Evolutionary conservation across 2,888 invertebrate species (phyloP).

Genomic region (Belgica antarctica): DNA sequence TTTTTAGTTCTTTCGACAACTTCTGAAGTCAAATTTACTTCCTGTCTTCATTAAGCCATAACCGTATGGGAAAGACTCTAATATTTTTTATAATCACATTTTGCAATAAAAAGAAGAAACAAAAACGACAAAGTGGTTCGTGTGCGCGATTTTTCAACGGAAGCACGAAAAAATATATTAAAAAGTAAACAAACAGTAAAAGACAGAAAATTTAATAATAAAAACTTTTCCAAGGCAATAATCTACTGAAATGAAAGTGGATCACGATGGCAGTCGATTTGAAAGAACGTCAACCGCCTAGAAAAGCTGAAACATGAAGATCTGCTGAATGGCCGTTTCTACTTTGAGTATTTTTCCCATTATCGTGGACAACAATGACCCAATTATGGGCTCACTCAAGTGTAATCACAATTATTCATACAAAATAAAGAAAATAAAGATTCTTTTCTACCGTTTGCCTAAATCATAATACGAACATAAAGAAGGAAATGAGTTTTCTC

Average conservation of each 20-base stretch:
- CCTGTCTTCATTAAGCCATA: no score
- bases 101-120: not conserved
- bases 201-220: no score
- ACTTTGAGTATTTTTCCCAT: not conserved
- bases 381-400: slow-evolving; percentile 5
- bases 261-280: no score
- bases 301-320: no score
- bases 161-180: no score
- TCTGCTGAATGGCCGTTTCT: not conserved
- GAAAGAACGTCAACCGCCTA: not conserved
- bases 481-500: not conserved
- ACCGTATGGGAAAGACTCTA: not conserved
- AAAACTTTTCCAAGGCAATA: no score
- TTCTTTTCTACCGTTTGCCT: slow-evolving; percentile 32
- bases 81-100: not conserved
- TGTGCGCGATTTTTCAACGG: no score
- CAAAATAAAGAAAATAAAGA: not conserved
- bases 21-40: no score
- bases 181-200: no score
- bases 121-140: no score
- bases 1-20: no score
- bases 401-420: not conserved
- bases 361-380: not conserved
- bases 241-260: no score
- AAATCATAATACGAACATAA: not conserved